Conservation (phyloP, 2,888 invertebrate species). For the Leucania comma region DNA sequence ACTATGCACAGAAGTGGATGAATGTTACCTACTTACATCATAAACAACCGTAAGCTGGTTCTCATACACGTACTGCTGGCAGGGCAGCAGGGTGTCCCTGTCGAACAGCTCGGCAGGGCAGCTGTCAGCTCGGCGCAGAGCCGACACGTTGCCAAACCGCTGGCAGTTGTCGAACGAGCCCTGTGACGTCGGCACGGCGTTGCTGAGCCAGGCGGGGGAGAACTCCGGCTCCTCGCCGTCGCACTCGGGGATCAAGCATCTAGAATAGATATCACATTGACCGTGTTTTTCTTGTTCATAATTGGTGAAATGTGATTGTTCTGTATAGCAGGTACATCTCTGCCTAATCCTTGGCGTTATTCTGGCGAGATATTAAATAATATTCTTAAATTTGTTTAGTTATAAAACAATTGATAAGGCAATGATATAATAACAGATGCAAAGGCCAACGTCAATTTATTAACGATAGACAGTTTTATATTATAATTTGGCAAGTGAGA, state of each 20-base stretch:
- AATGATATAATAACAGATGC: neutral
- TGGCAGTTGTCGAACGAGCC: constrained; percentile 83
- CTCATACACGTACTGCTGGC: constrained; percentile 79
- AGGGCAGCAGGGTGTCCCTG: constrained; percentile 61
- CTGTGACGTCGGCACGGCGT: constrained; percentile 57
- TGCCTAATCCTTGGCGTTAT: neutral
- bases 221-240: constrained; percentile 70
- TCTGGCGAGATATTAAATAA: neutral
- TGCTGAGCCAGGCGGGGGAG: constrained; percentile 67
- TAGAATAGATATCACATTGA: neutral
- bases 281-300: neutral
- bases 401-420: neutral
- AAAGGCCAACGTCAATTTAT: constrained; percentile 5
- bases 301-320: neutral
- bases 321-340: neutral
- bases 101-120: constrained; percentile 80
- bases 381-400: neutral
- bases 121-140: constrained; percentile 25
- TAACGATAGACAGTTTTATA: neutral
- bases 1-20: neutral
- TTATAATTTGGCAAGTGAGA: neutral
- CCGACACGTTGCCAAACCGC: constrained; percentile 75
- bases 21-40: constrained; percentile 71
- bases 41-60: constrained; percentile 81
- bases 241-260: constrained; percentile 72